A percentile compares a stretch with the other conserved stretches of the same genome.
Conservation (phyloP, 2,113 vertebrate genomes). For the Malurus elegans region DNA sequence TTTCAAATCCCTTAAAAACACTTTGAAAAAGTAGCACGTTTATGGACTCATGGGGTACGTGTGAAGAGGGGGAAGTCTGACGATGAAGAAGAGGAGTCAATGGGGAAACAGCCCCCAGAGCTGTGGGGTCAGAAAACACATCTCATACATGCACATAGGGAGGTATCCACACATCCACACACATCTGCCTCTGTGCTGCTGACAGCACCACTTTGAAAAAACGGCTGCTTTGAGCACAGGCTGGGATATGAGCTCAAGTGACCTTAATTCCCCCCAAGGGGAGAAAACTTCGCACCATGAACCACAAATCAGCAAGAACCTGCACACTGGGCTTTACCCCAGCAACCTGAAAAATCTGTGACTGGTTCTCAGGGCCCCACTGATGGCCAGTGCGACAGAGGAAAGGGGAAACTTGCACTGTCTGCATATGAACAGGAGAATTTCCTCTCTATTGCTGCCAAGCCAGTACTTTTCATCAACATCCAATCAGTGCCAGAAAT, state of each 20-base stretch:
- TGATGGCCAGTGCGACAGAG: neutral
- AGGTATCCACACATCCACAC: neutral
- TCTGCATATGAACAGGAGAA: neutral
- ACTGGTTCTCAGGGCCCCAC: neutral
- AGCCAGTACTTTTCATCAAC: slow-evolving; percentile 11
- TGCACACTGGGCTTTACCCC: neutral
- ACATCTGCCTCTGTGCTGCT: accelerated
- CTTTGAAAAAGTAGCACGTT: neutral
- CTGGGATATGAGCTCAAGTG: neutral
- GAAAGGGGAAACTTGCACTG: neutral
- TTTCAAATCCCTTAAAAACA: neutral
- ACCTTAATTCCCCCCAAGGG: neutral
- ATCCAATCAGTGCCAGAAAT: neutral
- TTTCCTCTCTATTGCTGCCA: neutral
- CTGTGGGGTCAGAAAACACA: neutral
- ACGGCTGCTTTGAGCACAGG: neutral
- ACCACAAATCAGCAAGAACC: neutral
- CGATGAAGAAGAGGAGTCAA: neutral
- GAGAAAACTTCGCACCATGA: neutral
- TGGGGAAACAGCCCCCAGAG: neutral
- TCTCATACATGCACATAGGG: neutral
- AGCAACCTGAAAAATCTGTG: neutral
- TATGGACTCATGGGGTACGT: accelerated
- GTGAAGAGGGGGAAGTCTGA: neutral
- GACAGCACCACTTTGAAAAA: accelerated